A percentile compares a stretch with the other conserved stretches of the same genome.
Evolutionary conservation across 2,113 vertebrate genomes (phyloP).

Genomic region (Rallus limicola): DNA sequence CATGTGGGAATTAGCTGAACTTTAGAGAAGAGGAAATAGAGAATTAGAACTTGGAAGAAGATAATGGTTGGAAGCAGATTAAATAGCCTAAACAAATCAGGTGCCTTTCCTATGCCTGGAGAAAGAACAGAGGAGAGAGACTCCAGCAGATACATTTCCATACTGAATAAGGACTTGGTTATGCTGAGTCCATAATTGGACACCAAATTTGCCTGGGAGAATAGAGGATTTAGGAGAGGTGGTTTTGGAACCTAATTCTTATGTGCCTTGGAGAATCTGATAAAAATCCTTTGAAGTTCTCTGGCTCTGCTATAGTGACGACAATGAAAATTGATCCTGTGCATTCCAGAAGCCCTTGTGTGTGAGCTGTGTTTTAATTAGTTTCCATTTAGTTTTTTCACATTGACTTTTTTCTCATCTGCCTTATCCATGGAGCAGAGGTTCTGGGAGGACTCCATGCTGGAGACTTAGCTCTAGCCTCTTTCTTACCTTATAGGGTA

Average conservation of each 20-base stretch:
- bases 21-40: neutral
- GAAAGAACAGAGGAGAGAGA: neutral
- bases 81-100: neutral
- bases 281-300: conserved; percentile 20
- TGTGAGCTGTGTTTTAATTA: neutral
- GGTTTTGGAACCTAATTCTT: neutral
- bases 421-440: neutral
- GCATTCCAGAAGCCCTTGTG: neutral
- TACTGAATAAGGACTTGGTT: neutral
- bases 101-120: neutral
- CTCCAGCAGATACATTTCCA: neutral
- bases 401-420: neutral
- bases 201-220: neutral
- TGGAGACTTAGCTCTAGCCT: neutral
- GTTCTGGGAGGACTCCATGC: neutral
- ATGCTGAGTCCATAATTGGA: neutral
- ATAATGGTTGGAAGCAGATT: neutral
- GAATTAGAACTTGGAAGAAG: neutral
- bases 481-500: neutral
- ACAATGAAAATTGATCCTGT: neutral
- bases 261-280: neutral
- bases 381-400: neutral
- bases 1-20: neutral
- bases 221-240: neutral
- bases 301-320: neutral